Base-by-base conservation (phyloP, 2,888 invertebrate genomes). In the Embidobia sp. region DNA sequence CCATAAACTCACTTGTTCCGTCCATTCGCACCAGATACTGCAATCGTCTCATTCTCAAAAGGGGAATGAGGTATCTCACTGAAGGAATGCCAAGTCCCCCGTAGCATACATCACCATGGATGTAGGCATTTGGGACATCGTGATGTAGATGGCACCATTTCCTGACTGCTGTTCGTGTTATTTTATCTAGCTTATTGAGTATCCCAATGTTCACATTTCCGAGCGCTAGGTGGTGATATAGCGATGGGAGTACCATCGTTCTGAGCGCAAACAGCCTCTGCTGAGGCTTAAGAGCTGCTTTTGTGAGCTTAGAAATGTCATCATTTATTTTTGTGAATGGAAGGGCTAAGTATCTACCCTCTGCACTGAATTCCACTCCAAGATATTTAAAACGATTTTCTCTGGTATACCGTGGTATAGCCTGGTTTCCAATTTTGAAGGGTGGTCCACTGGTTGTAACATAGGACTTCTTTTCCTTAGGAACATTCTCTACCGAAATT, bases 101-200 rank as follows among this genome's bases (percentile, higher is more conserved):
- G n/a, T n/a, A n/a, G n/a, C n/a, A n/a, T n/a, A n/a, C n/a, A n/a
- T n/a, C n/a, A n/a, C n/a, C n/a, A n/a, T n/a, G n/a, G n/a, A n/a
- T n/a, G n/a, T 86, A 89, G 0, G 81, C 85, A 1, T 79, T 80
- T 0, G 86, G 82, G 1, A 78, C 77, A 49, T 88, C 88, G 2
- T 81, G 59, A 0, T 88, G 89, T 0, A 89, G 83, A 6, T 81
- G 70, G 0, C 88, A 75, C 83, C 84, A 84, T 5, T 72, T 79
- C 66, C 88, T 79, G 0, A 85, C 80, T 0, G 78, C 64, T 1
- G 31, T 55, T 59, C 87, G 80, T 26, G 88, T 81, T 19, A 84
- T 72, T 0, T 83, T 61, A 69, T 90, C 90, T 8, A 88, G 53
- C 51, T 84, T 82, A 0, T 84, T 78, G 0, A 90, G 77, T 0